A percentile compares a stretch with the other conserved stretches of the same genome.
These are phyloP conservation scores for Lithobates sylvaticus DNA, from an alignment of 2,797 vertebrate genomes.

Conservation along the genomic window DNA sequence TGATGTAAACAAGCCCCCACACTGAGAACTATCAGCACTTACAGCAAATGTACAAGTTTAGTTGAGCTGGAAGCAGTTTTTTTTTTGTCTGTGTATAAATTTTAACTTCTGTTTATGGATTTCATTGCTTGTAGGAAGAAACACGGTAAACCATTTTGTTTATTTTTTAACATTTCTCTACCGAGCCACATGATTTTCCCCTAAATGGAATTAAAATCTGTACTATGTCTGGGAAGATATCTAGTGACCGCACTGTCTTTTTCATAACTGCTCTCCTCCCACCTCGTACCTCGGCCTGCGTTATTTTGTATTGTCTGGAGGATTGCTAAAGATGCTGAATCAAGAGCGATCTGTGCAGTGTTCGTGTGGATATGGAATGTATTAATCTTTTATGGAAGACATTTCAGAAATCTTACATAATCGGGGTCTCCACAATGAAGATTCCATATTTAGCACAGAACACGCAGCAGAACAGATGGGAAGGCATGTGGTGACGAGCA, in stretches of 20 bases:
- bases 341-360: background rate
- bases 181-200: background rate
- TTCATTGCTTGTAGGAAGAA: background rate
- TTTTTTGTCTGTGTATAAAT: too few species aligned
- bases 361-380: background rate
- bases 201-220: background rate
- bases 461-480: background rate
- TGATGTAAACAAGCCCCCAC: too few species aligned
- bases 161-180: background rate
- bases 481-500: background rate
- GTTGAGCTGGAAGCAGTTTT: too few species aligned
- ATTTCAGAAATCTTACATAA: background rate
- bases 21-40: too few species aligned
- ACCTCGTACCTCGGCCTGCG: background rate
- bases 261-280: background rate
- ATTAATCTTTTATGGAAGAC: conserved; percentile 9
- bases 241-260: background rate
- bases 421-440: background rate
- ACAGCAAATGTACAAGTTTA: too few species aligned
- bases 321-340: conserved; percentile 1
- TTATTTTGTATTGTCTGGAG: conserved; percentile 11
- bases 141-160: background rate
- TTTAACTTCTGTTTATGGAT: background rate
- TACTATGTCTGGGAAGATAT: background rate
- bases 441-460: background rate